These are phyloP conservation scores for Ptychochromis oligacanthus DNA, from an alignment of 2,113 vertebrate species.

Conservation along the genomic window DNA sequence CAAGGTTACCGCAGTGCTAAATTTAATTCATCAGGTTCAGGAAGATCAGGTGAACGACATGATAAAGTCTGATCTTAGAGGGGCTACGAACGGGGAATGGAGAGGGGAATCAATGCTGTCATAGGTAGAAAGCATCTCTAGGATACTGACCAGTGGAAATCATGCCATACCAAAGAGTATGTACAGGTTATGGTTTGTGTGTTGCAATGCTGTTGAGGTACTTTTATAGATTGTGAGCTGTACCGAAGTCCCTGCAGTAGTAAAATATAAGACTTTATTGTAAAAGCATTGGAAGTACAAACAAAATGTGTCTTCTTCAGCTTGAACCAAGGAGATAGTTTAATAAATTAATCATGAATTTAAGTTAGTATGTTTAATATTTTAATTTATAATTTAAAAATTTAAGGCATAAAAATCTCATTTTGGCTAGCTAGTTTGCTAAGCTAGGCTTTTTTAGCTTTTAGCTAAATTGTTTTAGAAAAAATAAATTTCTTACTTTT, in stretches of 20 bases:
- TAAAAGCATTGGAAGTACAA: background rate
- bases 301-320: background rate
- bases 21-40: slow-evolving; percentile 9
- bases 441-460: fast-evolving
- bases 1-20: background rate
- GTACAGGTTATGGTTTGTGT: background rate
- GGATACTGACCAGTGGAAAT: background rate
- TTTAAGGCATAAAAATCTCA: background rate
- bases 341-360: background rate
- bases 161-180: background rate
- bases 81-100: background rate
- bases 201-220: background rate
- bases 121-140: background rate
- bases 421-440: background rate
- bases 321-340: background rate
- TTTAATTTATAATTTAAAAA: background rate
- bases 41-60: background rate
- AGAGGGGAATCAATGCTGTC: background rate
- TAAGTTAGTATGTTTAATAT: background rate
- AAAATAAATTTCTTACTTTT: background rate
- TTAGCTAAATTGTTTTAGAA: no score
- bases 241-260: background rate
- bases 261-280: background rate
- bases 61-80: slow-evolving; percentile 7
- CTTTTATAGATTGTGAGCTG: background rate